Evolutionary conservation across 2,888 invertebrate species (phyloP), one percentile per base, ranked within the genome.

Genomic region (Agonopterix heracliana): DNA sequence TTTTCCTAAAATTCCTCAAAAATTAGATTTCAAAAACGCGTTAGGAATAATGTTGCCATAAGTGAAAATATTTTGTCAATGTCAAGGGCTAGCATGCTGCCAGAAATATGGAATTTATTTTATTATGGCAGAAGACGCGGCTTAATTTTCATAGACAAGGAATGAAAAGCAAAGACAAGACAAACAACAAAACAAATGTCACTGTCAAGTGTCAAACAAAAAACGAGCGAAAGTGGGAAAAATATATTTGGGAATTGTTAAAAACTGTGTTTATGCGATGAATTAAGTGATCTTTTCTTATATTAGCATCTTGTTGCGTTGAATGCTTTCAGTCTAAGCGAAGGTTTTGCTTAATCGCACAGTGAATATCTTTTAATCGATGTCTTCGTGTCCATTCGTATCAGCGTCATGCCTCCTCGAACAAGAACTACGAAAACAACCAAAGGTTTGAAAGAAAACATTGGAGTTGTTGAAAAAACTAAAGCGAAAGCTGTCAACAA

Each of bases 371-470:
- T 26, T 26, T 26, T 5, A 26, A 26, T 26, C 26, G 42, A 11
- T 49, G 36, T 45, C 26, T 44, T 44, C 17, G 14, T 45, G 45
- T 45, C 36, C 2, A n/a, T 14, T 26, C 11, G 11, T 53, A 26
- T 26, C 26, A 63, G 60, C 75, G 63, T 74, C 74, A 85, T 86
- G 85, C 78, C 85, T 60, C 78, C 84, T 36, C 77, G 72, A 68
- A 78, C 74, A 38, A 77, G 77, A 64, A 64, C 70, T 38, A 63
- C 60, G 40, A 68, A 65, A 66, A 63, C 61, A 51, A 54, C 66
- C 8, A 84, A 77, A 71, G 60, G 64, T 54, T 61, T 64, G 9
- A 84, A 83, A 56, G 85, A 85, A 72, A 85, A 81, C 54, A 57
- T 70, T 50, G 61, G 61, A 45, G 59, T 57, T 10, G 53, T 54